phyloP scores from a whole-genome alignment of 2,113 vertebrate genomes.

The Ivindomyrus marchei region DNA sequence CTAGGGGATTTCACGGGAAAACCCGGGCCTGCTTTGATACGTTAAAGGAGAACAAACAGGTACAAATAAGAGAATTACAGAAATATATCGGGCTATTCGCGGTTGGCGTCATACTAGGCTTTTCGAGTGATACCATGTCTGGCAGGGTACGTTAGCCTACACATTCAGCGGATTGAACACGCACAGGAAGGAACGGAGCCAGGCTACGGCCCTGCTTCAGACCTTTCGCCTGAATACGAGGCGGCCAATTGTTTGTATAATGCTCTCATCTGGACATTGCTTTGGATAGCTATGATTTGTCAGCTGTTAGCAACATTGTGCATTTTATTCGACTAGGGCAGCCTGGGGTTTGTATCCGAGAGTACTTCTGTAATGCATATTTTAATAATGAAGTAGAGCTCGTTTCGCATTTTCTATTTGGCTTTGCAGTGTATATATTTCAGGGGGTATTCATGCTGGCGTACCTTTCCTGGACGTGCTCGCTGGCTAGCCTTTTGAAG shows the following conservation, averaged over 20 bases:
- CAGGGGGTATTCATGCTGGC: neutral
- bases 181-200: slow-evolving; percentile 44
- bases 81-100: slow-evolving; percentile 31
- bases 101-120: slow-evolving; percentile 13
- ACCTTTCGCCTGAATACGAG: slow-evolving; percentile 13
- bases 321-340: neutral
- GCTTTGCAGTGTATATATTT: neutral
- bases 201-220: slow-evolving; percentile 24
- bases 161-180: slow-evolving; percentile 35
- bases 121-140: slow-evolving; percentile 30
- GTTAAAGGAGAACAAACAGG: slow-evolving; percentile 51
- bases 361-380: neutral
- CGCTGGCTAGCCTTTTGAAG: neutral
- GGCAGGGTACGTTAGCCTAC: slow-evolving; percentile 27
- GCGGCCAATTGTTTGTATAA: slow-evolving; percentile 11
- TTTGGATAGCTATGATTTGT: slow-evolving; percentile 22
- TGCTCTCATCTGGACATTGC: slow-evolving; percentile 15
- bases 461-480: neutral
- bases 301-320: neutral
- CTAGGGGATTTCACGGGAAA: slow-evolving; percentile 34
- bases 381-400: neutral
- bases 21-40: slow-evolving; percentile 31
- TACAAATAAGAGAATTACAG: slow-evolving; percentile 44
- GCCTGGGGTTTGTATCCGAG: neutral
- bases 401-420: neutral